phyloP scores from a whole-genome alignment of 2,888 invertebrate genomes.

The Cephalotes varians region DNA sequence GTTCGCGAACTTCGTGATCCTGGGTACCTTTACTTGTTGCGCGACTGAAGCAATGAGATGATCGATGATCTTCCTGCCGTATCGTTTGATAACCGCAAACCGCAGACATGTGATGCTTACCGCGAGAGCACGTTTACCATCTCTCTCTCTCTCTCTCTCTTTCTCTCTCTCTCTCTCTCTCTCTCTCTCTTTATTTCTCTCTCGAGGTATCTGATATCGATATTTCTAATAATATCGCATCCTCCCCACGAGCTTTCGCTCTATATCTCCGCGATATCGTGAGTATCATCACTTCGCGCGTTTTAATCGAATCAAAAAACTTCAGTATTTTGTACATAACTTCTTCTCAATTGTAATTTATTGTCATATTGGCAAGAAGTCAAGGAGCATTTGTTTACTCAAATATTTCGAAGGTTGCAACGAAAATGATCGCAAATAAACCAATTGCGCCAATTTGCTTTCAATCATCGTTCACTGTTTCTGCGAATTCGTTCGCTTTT shows the following conservation, averaged over 20 bases:
- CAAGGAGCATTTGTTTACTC: background rate
- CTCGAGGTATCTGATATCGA: conserved; percentile 38
- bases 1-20: conserved; percentile 3
- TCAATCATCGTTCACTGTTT: background rate
- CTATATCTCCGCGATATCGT: background rate
- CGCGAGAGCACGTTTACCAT: conserved; percentile 4
- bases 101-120: background rate
- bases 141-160: background rate
- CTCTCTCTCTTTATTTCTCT: too few relatives aligned
- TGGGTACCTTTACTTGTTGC: conserved; percentile 31
- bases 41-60: background rate
- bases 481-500: background rate
- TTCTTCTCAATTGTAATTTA: background rate
- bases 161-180: background rate
- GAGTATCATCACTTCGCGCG: background rate
- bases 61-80: conserved; percentile 22
- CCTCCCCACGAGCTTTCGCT: background rate
- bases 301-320: background rate
- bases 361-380: background rate
- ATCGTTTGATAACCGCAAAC: conserved; percentile 32
- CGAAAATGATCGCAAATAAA: background rate
- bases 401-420: background rate
- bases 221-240: conserved; percentile 43
- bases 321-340: background rate
- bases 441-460: background rate